Conservation (phyloP, 1,140 invertebrate species). For the Homarus americanus region DNA sequence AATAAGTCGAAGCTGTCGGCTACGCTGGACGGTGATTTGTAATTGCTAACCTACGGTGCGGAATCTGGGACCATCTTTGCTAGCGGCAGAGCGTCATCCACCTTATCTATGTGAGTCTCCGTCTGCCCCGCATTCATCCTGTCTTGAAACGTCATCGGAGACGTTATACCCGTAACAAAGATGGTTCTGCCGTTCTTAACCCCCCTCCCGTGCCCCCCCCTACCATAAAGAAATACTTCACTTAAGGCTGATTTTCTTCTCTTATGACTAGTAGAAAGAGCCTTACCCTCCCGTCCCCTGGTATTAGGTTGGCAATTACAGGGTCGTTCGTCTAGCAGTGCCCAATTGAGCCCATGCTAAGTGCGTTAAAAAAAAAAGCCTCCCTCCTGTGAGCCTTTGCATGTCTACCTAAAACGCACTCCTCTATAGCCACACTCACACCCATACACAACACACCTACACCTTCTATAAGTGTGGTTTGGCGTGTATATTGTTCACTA, state of each 20-base stretch:
- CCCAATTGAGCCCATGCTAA: conserved; percentile 53
- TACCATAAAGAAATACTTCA: conserved; percentile 61
- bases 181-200: conserved; percentile 61
- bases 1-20: no score
- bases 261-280: conserved; percentile 52
- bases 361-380: conserved; percentile 35
- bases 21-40: no score
- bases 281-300: conserved; percentile 31
- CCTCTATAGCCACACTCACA: conserved; percentile 20
- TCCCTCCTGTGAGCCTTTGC: conserved; percentile 64
- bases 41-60: no score
- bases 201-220: no score
- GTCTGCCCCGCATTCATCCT: no score
- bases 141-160: no score
- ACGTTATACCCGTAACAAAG: no score
- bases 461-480: conserved; percentile 15
- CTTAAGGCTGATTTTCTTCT: conserved; percentile 51
- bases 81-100: no score
- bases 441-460: conserved; percentile 5
- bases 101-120: no score
- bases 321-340: conserved; percentile 23
- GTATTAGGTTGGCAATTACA: conserved; percentile 54
- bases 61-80: no score
- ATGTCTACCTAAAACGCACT: conserved; percentile 29
- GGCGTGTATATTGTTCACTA: not conserved